These are phyloP conservation scores for Morelia viridis DNA, from an alignment of 2,797 vertebrate genomes.

Conservation along the genomic window DNA sequence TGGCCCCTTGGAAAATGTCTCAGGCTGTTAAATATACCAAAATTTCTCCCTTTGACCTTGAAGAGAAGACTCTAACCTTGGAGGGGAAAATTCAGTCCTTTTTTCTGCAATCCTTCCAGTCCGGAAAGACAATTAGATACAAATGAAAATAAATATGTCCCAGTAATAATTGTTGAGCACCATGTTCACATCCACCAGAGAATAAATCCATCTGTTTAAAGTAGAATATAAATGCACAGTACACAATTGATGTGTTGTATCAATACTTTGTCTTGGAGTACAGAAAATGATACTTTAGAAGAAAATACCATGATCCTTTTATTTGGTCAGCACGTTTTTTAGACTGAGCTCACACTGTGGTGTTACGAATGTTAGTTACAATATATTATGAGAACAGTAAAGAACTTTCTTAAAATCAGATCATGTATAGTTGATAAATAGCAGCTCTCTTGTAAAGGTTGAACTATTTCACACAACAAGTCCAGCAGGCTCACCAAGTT, in stretches of 20 bases:
- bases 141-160: neutral
- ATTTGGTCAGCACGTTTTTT: neutral
- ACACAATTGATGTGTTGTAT: neutral
- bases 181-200: neutral
- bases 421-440: neutral
- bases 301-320: neutral
- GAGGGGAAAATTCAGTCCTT: neutral
- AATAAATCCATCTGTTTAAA: neutral
- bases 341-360: neutral
- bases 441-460: neutral
- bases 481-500: slow-evolving; percentile 14
- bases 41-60: neutral
- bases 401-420: neutral
- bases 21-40: neutral
- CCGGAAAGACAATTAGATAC: neutral
- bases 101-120: neutral
- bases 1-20: neutral
- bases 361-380: neutral
- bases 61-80: neutral
- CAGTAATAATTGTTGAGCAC: neutral
- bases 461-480: slow-evolving; percentile 13
- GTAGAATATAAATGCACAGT: neutral
- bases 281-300: neutral
- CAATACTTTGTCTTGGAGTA: neutral
- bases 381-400: neutral